phyloP scores from a whole-genome alignment of 1,140 invertebrate species.

The Drosophila burlai region DNA sequence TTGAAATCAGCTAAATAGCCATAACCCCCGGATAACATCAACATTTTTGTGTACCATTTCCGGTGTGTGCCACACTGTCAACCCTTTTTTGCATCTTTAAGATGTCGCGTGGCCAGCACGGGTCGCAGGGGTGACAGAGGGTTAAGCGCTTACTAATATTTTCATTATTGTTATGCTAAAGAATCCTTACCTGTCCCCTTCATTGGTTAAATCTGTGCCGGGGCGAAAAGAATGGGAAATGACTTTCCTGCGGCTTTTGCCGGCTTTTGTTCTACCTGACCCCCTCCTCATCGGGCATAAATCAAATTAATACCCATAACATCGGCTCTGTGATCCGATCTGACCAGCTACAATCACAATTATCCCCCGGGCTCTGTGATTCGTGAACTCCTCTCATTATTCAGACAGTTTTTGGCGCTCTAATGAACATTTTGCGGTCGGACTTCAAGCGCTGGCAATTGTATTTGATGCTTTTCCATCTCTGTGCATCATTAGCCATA shows the following conservation, averaged over 20 bases:
- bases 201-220: not conserved
- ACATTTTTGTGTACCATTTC: constrained; percentile 24
- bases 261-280: constrained; percentile 46
- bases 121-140: constrained; percentile 33
- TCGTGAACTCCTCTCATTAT: constrained; percentile 54
- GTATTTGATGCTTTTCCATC: constrained; percentile 28
- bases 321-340: constrained; percentile 22
- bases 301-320: constrained; percentile 61
- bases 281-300: constrained; percentile 17
- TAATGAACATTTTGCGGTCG: constrained; percentile 62
- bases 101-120: constrained; percentile 60
- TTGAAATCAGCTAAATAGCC: constrained; percentile 7
- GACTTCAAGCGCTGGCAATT: constrained; percentile 22
- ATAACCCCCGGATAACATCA: not conserved
- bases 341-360: constrained; percentile 45
- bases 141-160: constrained; percentile 64
- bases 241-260: constrained; percentile 51
- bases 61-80: constrained; percentile 24
- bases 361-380: constrained; percentile 18
- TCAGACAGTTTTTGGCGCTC: constrained; percentile 55
- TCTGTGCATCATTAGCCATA: constrained; percentile 51
- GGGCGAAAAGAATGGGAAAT: constrained; percentile 13
- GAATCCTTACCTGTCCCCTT: not conserved
- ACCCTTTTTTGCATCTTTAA: constrained; percentile 56
- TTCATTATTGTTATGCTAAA: constrained; percentile 39